phyloP scores from a whole-genome alignment of 2,797 vertebrate genomes.

The Cyprinella venusta region DNA sequence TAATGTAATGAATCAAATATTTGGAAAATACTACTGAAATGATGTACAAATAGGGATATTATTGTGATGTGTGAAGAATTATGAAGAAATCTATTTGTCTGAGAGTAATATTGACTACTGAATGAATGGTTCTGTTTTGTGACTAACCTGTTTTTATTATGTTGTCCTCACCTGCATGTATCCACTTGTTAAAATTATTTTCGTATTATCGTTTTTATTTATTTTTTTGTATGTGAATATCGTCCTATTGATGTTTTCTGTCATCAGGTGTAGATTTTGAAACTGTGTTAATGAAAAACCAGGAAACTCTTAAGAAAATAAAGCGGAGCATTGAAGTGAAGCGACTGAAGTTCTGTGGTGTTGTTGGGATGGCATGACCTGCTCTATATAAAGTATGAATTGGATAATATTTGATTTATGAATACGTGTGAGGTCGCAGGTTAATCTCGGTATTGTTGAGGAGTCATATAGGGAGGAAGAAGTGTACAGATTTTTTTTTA shows the following conservation, averaged over 20 bases:
- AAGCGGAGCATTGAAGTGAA: not conserved
- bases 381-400: not conserved
- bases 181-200: not conserved
- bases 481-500: not conserved
- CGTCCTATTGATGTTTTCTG: not conserved
- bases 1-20: too few species aligned
- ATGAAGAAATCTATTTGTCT: not conserved
- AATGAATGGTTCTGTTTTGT: not conserved
- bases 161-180: not conserved
- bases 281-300: not conserved
- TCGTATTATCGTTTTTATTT: conserved; percentile 57
- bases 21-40: not conserved
- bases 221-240: conserved; percentile 64
- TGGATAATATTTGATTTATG: not conserved
- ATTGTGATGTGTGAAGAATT: not conserved
- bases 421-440: not conserved
- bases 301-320: not conserved
- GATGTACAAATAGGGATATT: not conserved
- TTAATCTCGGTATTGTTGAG: not conserved
- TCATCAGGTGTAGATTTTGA: not conserved
- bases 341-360: not conserved
- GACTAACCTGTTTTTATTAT: not conserved
- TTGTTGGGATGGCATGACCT: not conserved
- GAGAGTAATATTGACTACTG: not conserved
- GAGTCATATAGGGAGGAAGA: not conserved